Percentiles rank a stretch among this genome's conserved stretches.
Conservation (phyloP, 2,797 vertebrate species). For the Gadopsis bispinosus region DNA sequence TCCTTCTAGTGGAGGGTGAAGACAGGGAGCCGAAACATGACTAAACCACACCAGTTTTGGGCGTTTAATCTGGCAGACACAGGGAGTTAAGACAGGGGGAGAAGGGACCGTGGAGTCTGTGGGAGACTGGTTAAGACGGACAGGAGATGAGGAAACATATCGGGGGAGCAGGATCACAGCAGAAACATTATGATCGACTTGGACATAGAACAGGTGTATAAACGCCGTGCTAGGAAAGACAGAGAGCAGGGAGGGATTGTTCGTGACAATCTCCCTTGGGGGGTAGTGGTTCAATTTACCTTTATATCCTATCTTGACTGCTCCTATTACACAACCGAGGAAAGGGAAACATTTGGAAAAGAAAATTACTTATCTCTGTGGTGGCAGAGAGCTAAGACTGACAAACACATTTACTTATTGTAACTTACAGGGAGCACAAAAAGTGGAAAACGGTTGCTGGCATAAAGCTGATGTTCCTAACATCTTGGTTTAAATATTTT, state of each 20-base stretch:
- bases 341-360: constrained; percentile 99
- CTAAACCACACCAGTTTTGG: constrained; percentile 88
- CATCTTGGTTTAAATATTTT: constrained; percentile 57
- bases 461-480: constrained; percentile 68
- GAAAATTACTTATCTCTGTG: constrained; percentile 89
- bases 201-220: constrained; percentile 96
- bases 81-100: constrained; percentile 90
- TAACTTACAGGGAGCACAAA: constrained; percentile 71
- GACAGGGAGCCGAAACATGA: constrained; percentile 89
- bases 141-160: constrained; percentile 93
- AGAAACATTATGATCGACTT: constrained; percentile 94
- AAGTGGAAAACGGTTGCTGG: constrained; percentile 61
- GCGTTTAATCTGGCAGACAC: constrained; percentile 96
- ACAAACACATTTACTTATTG: constrained; percentile 81
- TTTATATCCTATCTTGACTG: constrained; percentile 99
- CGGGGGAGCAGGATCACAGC: constrained; percentile 77
- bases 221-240: constrained; percentile 99
- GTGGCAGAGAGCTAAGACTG: constrained; percentile 80
- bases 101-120: constrained; percentile 84
- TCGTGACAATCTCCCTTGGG: constrained; percentile 96
- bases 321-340: constrained; percentile 97
- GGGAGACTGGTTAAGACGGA: constrained; percentile 92
- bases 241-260: constrained; percentile 94
- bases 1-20: constrained; percentile 91
- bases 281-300: constrained; percentile 97